Evolutionary conservation across 2,888 invertebrate genomes (phyloP).

Genomic region (Drosophila peninsularis): DNA sequence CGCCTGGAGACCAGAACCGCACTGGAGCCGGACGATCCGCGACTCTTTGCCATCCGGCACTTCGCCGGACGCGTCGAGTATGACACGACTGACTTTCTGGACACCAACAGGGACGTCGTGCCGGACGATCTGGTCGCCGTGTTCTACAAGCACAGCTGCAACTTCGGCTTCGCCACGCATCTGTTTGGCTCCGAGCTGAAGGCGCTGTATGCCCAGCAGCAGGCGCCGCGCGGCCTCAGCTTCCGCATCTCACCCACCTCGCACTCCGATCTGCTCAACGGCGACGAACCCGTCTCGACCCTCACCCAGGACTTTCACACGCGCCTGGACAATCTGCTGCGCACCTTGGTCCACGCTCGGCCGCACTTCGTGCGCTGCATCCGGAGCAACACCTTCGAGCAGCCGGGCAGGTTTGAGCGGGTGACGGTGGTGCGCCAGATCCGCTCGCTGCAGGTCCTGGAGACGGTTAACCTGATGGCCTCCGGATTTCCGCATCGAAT

Average conservation of each 20-base stretch:
- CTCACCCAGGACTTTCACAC: conserved; percentile 98
- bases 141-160: conserved; percentile 96
- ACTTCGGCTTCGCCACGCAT: conserved; percentile 98
- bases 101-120: conserved; percentile 95
- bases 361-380: conserved; percentile 98
- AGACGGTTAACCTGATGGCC: conserved; percentile 97
- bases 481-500: conserved; percentile 97
- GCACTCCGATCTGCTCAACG: conserved; percentile 92
- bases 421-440: conserved; percentile 94
- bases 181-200: conserved; percentile 97
- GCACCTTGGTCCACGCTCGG: conserved; percentile 95
- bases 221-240: conserved; percentile 91
- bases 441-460: conserved; percentile 94
- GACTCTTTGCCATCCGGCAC: conserved; percentile 95
- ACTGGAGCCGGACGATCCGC: conserved; percentile 91
- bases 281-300: conserved; percentile 94
- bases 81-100: conserved; percentile 94
- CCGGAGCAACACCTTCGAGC: conserved; percentile 93
- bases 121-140: conserved; percentile 96
- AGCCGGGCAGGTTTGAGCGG: conserved; percentile 93
- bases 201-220: conserved; percentile 90
- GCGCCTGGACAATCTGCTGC: conserved; percentile 94
- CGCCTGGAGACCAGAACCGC: conserved; percentile 90
- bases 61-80: conserved; percentile 94
- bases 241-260: conserved; percentile 96